Evolutionary conservation across 1,140 invertebrate genomes (phyloP).

Genomic region (Acyrthosiphon pisum): DNA sequence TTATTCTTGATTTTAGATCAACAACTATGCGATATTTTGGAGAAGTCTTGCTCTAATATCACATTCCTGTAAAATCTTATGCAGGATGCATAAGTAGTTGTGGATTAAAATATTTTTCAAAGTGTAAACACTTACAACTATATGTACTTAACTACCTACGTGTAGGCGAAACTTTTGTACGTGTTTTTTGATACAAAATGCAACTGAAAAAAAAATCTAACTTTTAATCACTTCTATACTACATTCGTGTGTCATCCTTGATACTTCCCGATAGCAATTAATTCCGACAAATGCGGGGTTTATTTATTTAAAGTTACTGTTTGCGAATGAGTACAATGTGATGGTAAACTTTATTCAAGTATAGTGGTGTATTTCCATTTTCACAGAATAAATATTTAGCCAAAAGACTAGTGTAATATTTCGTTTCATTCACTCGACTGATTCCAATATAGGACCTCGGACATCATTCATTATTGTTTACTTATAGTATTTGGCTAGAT

Average conservation of each 20-base stretch:
- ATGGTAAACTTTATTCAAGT: constrained; percentile 4
- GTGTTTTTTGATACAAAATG: neutral
- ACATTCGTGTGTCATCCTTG: neutral
- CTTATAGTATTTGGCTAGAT: neutral
- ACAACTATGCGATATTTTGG: neutral
- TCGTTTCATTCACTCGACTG: neutral
- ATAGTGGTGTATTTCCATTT: constrained; percentile 2
- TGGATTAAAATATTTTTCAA: neutral
- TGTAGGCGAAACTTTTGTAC: neutral
- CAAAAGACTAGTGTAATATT: constrained; percentile 32
- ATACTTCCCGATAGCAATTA: constrained; percentile 25
- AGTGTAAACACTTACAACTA: neutral
- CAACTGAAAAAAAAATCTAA: neutral
- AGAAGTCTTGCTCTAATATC: neutral
- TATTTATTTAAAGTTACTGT: constrained; percentile 26
- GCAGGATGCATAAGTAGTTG: neutral
- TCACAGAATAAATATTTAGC: constrained; percentile 15
- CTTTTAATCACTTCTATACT: neutral
- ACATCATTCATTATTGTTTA: neutral
- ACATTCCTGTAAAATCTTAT: neutral
- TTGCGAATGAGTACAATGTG: constrained; percentile 19
- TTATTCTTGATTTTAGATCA: neutral
- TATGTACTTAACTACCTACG: neutral
- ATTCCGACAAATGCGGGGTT: neutral
- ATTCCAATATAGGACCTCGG: neutral